phyloP scores from a whole-genome alignment of 1,140 invertebrate genomes.

The Acromyrmex charruanus region DNA sequence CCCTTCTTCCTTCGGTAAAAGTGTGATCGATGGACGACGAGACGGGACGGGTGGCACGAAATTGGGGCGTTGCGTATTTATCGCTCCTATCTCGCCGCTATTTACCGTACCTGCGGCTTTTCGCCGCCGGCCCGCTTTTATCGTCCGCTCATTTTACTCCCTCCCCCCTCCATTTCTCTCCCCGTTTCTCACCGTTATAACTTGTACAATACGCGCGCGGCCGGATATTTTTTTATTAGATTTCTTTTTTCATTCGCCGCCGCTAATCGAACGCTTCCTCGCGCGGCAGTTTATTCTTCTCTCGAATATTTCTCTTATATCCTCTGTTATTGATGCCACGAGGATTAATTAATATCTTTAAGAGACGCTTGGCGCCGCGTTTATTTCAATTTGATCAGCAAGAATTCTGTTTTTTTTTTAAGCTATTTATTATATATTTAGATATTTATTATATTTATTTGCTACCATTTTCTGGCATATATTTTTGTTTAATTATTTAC shows the following conservation, averaged over 20 bases:
- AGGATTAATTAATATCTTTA: slow-evolving; percentile 30
- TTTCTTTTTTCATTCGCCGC: slow-evolving; percentile 22
- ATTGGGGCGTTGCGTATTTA: slow-evolving; percentile 73
- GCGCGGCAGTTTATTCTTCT: background rate
- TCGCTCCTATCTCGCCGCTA: slow-evolving; percentile 63
- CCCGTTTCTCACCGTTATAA: slow-evolving; percentile 41
- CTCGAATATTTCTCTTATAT: background rate
- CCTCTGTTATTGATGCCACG: background rate
- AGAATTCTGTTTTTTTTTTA: background rate
- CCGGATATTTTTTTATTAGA: slow-evolving; percentile 55
- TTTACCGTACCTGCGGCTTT: slow-evolving; percentile 60
- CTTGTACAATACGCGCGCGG: slow-evolving; percentile 7
- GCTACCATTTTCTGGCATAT: background rate
- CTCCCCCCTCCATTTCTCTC: background rate
- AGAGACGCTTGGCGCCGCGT: background rate
- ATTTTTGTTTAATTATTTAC: background rate
- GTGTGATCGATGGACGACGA: slow-evolving; percentile 73
- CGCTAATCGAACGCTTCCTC: slow-evolving; percentile 23
- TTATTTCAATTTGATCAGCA: background rate
- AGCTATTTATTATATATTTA: background rate
- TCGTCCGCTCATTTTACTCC: background rate
- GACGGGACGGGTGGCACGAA: slow-evolving; percentile 45
- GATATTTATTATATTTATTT: background rate
- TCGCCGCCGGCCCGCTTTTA: slow-evolving; percentile 25
- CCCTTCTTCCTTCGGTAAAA: slow-evolving; percentile 29